phyloP scores from a whole-genome alignment of 1,140 invertebrate genomes.

The Drosophila nikananu region DNA sequence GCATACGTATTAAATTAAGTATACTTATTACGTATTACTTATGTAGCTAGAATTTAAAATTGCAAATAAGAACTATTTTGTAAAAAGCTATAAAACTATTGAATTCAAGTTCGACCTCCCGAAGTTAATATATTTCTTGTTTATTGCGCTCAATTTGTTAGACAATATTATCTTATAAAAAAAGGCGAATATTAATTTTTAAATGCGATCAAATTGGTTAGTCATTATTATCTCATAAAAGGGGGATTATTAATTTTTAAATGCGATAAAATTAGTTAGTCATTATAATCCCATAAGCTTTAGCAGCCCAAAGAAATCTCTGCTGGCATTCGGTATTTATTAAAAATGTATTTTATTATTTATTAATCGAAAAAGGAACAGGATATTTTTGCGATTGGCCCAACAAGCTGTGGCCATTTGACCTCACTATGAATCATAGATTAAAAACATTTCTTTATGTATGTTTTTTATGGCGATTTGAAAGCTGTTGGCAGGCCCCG shows the following conservation, averaged over 20 bases:
- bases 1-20: too few species aligned
- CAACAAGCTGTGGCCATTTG: constrained; percentile 60
- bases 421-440: constrained; percentile 40
- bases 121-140: too few species aligned
- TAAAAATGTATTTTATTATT: constrained; percentile 47
- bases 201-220: not conserved
- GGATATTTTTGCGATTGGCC: constrained; percentile 18
- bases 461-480: constrained; percentile 52
- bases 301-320: constrained; percentile 6
- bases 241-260: constrained; percentile 7
- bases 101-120: too few species aligned
- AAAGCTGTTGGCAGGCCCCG: constrained; percentile 22
- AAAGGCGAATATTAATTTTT: too few species aligned
- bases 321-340: constrained; percentile 14
- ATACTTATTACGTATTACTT: too few species aligned
- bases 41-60: too few species aligned
- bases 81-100: too few species aligned
- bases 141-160: too few species aligned
- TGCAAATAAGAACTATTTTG: too few species aligned
- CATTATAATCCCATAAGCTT: constrained; percentile 21
- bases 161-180: too few species aligned
- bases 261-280: constrained; percentile 13
- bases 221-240: constrained; percentile 9
- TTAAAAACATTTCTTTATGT: constrained; percentile 33
- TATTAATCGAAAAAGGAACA: constrained; percentile 48